Percentiles rank a stretch among this genome's conserved stretches.
These are phyloP conservation scores for Rhopalosiphum nymphaeae DNA, from an alignment of 2,888 invertebrate species.

Conservation along the genomic window DNA sequence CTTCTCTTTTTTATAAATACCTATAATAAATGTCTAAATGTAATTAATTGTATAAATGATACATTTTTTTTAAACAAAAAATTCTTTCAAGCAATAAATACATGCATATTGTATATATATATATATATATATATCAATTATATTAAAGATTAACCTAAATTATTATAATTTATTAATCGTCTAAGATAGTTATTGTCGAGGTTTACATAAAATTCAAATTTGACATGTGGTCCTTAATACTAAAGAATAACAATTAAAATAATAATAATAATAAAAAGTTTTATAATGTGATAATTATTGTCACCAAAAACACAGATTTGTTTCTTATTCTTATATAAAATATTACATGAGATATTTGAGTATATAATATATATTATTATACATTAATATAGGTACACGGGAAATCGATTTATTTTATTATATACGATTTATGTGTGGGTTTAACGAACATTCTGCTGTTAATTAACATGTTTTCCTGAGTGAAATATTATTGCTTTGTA, in stretches of 20 bases:
- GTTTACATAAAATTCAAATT: conserved; percentile 57
- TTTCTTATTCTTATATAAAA: conserved; percentile 51
- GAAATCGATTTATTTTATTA: conserved; percentile 13
- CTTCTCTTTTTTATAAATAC: neutral
- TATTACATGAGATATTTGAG: neutral
- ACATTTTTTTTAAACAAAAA: neutral
- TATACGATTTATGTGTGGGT: neutral
- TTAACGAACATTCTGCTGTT: neutral
- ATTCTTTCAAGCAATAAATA: neutral
- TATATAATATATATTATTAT: neutral
- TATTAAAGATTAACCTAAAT: neutral
- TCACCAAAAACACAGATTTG: conserved; percentile 59
- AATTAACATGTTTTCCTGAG: neutral
- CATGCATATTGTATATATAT: no score
- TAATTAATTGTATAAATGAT: conserved; percentile 3
- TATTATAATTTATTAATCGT: neutral
- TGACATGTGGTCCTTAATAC: conserved; percentile 1
- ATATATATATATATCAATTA: neutral
- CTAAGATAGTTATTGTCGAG: conserved; percentile 55
- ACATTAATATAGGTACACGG: neutral
- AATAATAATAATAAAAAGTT: neutral
- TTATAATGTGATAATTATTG: conserved; percentile 47
- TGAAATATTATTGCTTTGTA: neutral
- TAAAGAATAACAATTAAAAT: conserved; percentile 15
- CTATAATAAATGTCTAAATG: neutral